Percentiles rank a stretch among this genome's conserved stretches.
Conservation (phyloP, 1,140 invertebrate species). For the Piezodorus guildinii region DNA sequence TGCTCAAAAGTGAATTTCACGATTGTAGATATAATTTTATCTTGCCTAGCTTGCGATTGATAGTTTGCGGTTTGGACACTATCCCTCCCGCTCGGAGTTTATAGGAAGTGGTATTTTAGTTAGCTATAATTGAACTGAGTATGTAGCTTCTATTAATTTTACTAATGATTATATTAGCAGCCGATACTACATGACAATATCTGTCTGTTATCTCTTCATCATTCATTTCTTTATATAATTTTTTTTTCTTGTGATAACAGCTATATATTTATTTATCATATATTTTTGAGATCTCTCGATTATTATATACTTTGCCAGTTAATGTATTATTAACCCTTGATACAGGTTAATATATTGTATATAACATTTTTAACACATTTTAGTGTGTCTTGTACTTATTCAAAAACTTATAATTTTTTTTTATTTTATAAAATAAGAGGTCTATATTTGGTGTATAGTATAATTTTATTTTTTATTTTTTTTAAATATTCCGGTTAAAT, state of each 20-base stretch:
- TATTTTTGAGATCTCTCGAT: neutral
- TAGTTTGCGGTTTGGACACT: neutral
- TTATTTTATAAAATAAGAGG: no score
- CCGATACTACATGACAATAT: neutral
- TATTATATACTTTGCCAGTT: neutral
- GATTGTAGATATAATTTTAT: neutral
- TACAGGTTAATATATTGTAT: neutral
- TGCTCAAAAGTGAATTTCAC: neutral
- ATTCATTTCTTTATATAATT: neutral
- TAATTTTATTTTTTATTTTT: no score
- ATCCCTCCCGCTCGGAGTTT: no score
- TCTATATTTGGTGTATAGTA: no score
- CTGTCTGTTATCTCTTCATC: neutral
- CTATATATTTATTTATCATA: neutral
- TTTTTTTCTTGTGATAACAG: slow-evolving; percentile 6
- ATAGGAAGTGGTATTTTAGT: neutral
- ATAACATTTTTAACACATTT: no score
- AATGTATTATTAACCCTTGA: neutral
- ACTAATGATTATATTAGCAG: neutral
- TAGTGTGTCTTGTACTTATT: no score
- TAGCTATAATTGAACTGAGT: neutral
- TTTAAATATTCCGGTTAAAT: no score
- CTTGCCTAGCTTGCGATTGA: slow-evolving; percentile 6
- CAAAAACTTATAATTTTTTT: no score
- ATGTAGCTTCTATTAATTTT: slow-evolving; percentile 7